A percentile compares a stretch with the other conserved stretches of the same genome.
These are phyloP conservation scores for Leptatherina wallacei DNA, from an alignment of 2,797 vertebrate genomes.

Conservation along the genomic window DNA sequence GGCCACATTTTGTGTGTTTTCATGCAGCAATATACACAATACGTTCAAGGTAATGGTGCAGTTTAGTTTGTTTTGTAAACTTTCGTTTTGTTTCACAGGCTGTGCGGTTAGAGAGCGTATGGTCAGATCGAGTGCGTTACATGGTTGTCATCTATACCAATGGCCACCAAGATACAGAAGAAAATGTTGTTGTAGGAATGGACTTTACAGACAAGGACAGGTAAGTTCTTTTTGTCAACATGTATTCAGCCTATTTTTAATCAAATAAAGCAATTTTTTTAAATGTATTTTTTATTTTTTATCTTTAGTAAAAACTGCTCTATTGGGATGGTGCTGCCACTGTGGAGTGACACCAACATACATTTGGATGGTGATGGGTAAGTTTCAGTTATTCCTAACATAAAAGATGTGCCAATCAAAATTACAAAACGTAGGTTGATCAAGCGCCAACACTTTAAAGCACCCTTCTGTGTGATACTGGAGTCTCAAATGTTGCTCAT, in stretches of 20 bases:
- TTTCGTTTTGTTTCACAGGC: slow-evolving; percentile 78
- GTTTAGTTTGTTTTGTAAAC: background rate
- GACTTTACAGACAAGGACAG: slow-evolving; percentile 96
- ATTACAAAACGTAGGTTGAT: background rate
- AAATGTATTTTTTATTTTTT: slow-evolving; percentile 23
- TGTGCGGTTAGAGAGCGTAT: slow-evolving; percentile 92
- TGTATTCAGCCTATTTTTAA: background rate
- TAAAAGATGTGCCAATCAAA: background rate
- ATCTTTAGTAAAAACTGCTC: slow-evolving; percentile 88
- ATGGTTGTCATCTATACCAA: slow-evolving; percentile 97
- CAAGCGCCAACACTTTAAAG: background rate
- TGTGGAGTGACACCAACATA: slow-evolving; percentile 98
- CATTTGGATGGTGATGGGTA: slow-evolving; percentile 98
- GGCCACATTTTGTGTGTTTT: background rate
- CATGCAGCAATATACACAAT: background rate
- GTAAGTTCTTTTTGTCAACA: slow-evolving; percentile 65
- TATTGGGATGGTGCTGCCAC: slow-evolving; percentile 95
- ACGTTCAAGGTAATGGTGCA: background rate
- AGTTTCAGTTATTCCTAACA: slow-evolving; percentile 57
- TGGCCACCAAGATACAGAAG: slow-evolving; percentile 94
- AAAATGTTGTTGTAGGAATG: slow-evolving; percentile 94
- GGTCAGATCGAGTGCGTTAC: slow-evolving; percentile 93
- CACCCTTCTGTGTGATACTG: too few relatives aligned
- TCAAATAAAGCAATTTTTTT: background rate
- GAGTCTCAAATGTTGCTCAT: background rate